Evolutionary conservation across 2,888 invertebrate genomes (phyloP).

Genomic region (Tricholauxania praeusta): DNA sequence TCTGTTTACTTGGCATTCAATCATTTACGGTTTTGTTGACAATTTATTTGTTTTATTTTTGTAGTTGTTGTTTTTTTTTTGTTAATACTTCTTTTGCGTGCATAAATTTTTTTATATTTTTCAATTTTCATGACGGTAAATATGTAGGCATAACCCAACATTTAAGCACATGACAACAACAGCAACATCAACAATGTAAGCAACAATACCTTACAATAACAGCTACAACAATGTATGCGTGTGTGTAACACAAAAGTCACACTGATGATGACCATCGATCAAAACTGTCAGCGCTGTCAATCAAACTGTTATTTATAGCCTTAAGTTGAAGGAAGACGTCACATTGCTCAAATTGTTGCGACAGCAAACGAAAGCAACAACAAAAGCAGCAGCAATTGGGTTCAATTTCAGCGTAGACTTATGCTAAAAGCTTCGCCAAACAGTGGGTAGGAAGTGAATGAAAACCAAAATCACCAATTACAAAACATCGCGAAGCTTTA

Average conservation of each 20-base stretch:
- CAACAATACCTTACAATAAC: conserved; percentile 2
- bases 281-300: conserved; percentile 65
- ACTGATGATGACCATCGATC: conserved; percentile 64
- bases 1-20: conserved; percentile 29
- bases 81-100: conserved; percentile 27
- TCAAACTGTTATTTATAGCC: conserved; percentile 63
- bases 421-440: no score
- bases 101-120: conserved; percentile 40
- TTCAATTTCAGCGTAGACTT: no score
- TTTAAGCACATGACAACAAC: background rate
- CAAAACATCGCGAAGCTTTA: no score
- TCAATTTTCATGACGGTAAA: conserved; percentile 45
- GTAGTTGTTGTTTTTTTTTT: conserved; percentile 6
- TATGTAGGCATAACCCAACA: conserved; percentile 6
- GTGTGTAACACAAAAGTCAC: conserved; percentile 44
- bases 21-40: conserved; percentile 42
- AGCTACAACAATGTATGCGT: background rate
- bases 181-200: conserved; percentile 10
- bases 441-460: no score
- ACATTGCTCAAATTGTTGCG: conserved; percentile 55
- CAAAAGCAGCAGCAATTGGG: background rate
- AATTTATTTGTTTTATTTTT: conserved; percentile 3
- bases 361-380: conserved; percentile 44
- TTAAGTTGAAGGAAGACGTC: conserved; percentile 61
- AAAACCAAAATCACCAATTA: no score